Percentiles rank a stretch among this genome's conserved stretches.
phyloP scores from a whole-genome alignment of 2,888 invertebrate species.

The Unio delphinus region DNA sequence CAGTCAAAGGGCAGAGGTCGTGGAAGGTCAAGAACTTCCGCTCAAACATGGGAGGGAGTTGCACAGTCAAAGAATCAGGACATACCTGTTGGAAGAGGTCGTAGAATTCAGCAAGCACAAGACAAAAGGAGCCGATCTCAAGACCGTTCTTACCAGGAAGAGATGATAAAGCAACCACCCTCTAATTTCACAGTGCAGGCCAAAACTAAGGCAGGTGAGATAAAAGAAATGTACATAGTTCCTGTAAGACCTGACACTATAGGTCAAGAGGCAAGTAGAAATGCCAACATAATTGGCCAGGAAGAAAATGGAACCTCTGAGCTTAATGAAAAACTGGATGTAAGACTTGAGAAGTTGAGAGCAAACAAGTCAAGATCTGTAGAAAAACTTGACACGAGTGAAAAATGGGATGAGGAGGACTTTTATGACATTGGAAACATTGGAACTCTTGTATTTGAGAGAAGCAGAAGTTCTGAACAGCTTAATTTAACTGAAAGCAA shows the following conservation, averaged over 20 bases:
- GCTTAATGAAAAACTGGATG: slow-evolving; percentile 8
- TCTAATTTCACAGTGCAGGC: slow-evolving; percentile 4
- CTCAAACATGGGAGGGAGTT: slow-evolving; percentile 10
- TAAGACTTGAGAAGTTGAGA: slow-evolving; percentile 1
- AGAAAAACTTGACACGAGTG: slow-evolving; percentile 26
- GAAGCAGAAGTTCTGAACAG: slow-evolving; percentile 33
- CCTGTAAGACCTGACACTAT: slow-evolving; percentile 34
- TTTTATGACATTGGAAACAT: slow-evolving; percentile 22
- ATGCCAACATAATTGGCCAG: slow-evolving; percentile 28
- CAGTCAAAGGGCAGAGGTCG: background rate
- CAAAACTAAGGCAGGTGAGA: slow-evolving; percentile 8
- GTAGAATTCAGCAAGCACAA: slow-evolving; percentile 11
- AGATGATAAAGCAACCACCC: slow-evolving; percentile 1
- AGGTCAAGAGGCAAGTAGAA: slow-evolving; percentile 36
- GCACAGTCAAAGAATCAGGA: slow-evolving; percentile 7
- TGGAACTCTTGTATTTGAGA: slow-evolving; percentile 46
- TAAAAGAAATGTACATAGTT: slow-evolving; percentile 27
- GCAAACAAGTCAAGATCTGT: slow-evolving; percentile 22
- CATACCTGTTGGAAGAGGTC: slow-evolving; percentile 2
- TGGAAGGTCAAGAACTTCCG: slow-evolving; percentile 8
- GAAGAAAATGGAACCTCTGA: slow-evolving; percentile 13
- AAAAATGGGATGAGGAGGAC: slow-evolving; percentile 26
- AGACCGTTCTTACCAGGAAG: slow-evolving; percentile 6
- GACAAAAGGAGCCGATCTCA: slow-evolving; percentile 11
- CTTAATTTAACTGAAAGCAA: slow-evolving; percentile 29